Conservation (phyloP, 2,888 invertebrate genomes). For the Microctonus brassicae region DNA sequence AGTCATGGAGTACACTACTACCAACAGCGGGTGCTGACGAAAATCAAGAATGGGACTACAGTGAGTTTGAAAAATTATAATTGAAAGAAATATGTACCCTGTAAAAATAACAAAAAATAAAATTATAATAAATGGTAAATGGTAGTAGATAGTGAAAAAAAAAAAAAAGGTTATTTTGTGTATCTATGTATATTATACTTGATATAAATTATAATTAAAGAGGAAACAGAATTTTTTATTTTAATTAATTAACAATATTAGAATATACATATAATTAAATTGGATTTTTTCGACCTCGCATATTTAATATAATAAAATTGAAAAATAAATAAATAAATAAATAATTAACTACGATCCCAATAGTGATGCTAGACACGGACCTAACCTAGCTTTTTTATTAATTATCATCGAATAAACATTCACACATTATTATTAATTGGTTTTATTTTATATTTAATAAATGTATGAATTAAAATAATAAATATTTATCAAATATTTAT, state of each 20-base stretch:
- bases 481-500: not conserved
- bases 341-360: not conserved
- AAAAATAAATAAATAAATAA: not conserved
- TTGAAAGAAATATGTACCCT: not conserved
- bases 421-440: not conserved
- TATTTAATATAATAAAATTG: not conserved
- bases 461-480: not conserved
- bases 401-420: not conserved
- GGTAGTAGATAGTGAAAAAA: not conserved
- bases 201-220: not conserved
- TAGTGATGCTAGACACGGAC: not conserved
- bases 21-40: constrained; percentile 67
- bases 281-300: not conserved
- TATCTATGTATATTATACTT: too few species aligned
- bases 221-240: not conserved
- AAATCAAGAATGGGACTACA: constrained; percentile 67
- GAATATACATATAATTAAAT: not conserved
- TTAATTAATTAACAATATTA: not conserved
- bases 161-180: not conserved
- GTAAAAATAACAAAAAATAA: not conserved
- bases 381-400: not conserved
- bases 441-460: not conserved
- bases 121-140: not conserved
- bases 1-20: constrained; percentile 69
- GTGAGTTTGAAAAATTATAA: constrained; percentile 58